A percentile compares a stretch with the other conserved stretches of the same genome.
Evolutionary conservation across 2,113 vertebrate genomes (phyloP).

Genomic region (Gymnogyps californianus): DNA sequence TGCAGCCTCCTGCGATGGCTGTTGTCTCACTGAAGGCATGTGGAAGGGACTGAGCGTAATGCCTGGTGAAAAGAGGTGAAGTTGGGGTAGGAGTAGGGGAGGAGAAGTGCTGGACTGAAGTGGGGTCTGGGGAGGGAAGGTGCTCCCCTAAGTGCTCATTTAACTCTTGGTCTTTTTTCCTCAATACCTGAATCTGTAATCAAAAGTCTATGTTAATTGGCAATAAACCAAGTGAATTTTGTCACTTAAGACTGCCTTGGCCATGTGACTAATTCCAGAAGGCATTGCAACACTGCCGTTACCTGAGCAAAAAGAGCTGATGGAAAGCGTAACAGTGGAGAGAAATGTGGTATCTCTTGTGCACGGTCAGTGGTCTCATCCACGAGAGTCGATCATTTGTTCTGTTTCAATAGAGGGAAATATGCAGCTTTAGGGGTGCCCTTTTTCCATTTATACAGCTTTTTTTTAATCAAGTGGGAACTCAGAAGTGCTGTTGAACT

Average conservation of each 20-base stretch:
- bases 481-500: neutral
- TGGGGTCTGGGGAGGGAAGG: neutral
- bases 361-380: neutral
- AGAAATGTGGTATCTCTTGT: neutral
- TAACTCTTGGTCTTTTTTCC: neutral
- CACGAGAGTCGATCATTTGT: neutral
- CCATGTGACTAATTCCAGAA: neutral
- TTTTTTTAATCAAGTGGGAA: neutral
- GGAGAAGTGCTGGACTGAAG: neutral
- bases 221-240: neutral
- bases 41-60: rapidly evolving
- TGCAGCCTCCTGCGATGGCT: neutral
- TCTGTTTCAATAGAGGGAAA: neutral
- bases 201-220: neutral
- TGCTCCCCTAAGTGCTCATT: neutral
- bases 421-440: neutral
- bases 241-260: neutral
- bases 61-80: neutral
- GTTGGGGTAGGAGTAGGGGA: neutral
- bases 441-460: neutral
- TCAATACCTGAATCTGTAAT: neutral
- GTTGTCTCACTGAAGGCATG: neutral
- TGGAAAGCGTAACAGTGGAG: neutral
- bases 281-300: neutral
- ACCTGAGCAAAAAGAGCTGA: neutral